Evolutionary conservation across 2,113 vertebrate genomes (phyloP).

Genomic region (Xyliphius kryptos): DNA sequence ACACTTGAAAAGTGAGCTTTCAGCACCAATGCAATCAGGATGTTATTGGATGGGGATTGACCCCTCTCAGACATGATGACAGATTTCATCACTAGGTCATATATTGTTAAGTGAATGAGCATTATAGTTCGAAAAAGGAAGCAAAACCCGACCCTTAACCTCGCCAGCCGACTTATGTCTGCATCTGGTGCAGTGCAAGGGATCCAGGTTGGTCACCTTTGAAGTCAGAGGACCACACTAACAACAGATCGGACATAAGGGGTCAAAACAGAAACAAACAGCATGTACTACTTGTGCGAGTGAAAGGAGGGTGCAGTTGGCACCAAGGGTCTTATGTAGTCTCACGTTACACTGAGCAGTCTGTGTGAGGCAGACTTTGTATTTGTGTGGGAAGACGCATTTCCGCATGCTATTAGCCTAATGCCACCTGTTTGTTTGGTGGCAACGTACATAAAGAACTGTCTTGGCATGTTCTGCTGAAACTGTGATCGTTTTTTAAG

Average conservation of each 20-base stretch:
- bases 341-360: slow-evolving; percentile 29
- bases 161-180: slow-evolving; percentile 15
- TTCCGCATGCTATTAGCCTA: slow-evolving; percentile 34
- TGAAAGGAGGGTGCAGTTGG: slow-evolving; percentile 30
- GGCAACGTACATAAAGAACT: no score
- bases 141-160: slow-evolving; percentile 11
- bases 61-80: slow-evolving; percentile 17
- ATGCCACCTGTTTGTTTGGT: slow-evolving; percentile 33
- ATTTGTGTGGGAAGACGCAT: slow-evolving; percentile 48
- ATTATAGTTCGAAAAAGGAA: slow-evolving; percentile 13
- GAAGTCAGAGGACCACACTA: slow-evolving; percentile 53
- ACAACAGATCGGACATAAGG: slow-evolving; percentile 54
- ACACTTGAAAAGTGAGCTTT: slow-evolving; percentile 14
- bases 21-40: slow-evolving; percentile 21
- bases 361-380: slow-evolving; percentile 25
- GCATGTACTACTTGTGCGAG: slow-evolving; percentile 28
- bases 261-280: slow-evolving; percentile 61
- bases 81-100: slow-evolving; percentile 16
- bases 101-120: slow-evolving; percentile 9
- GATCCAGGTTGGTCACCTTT: slow-evolving; percentile 54
- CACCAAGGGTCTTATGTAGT: slow-evolving; percentile 28
- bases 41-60: slow-evolving; percentile 33
- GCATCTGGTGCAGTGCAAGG: slow-evolving; percentile 2
- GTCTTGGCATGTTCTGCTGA: slow-evolving; percentile 6
- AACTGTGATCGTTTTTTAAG: slow-evolving; percentile 12